Conservation (phyloP, 2,888 invertebrate species). For the Synergus laeviventris region DNA sequence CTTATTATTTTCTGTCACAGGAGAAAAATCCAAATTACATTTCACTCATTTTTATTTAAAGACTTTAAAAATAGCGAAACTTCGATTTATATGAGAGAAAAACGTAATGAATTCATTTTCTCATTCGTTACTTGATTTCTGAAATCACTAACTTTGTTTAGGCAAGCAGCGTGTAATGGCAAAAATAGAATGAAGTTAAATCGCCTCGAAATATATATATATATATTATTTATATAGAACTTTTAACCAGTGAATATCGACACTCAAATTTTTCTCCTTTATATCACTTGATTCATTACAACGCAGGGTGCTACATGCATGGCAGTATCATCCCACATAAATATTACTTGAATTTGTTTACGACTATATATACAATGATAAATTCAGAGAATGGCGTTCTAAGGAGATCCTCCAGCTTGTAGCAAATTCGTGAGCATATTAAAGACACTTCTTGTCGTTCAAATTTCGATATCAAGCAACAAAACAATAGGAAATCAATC, state of each 20-base stretch:
- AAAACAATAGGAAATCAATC: slow-evolving; percentile 9
- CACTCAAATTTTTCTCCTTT: slow-evolving; percentile 46
- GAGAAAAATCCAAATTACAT: slow-evolving; percentile 23
- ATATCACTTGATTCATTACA: slow-evolving; percentile 64
- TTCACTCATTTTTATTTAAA: slow-evolving; percentile 20
- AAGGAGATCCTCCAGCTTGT: slow-evolving; percentile 65
- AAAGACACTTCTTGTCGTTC: slow-evolving; percentile 35
- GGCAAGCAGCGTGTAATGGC: slow-evolving; percentile 21
- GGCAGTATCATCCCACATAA: slow-evolving; percentile 73
- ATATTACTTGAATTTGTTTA: slow-evolving; percentile 66
- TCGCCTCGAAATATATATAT: slow-evolving; percentile 40
- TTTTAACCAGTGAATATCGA: slow-evolving; percentile 43
- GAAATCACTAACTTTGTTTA: slow-evolving; percentile 23
- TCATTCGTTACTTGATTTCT: slow-evolving; percentile 16
- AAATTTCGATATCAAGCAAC: slow-evolving; percentile 27
- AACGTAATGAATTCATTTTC: slow-evolving; percentile 13
- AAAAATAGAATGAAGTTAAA: slow-evolving; percentile 34
- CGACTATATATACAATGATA: slow-evolving; percentile 70
- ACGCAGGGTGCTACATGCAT: slow-evolving; percentile 70
- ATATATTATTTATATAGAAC: slow-evolving; percentile 17
- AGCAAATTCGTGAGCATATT: slow-evolving; percentile 47
- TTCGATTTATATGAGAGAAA: slow-evolving; percentile 1
- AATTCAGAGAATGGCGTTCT: slow-evolving; percentile 66
- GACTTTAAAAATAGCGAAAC: not conserved
- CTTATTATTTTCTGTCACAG: slow-evolving; percentile 35